Evolutionary conservation across 1,140 invertebrate species (phyloP), one percentile per base, ranked within the genome.

Genomic region (Heliconius hewitsoni): DNA sequence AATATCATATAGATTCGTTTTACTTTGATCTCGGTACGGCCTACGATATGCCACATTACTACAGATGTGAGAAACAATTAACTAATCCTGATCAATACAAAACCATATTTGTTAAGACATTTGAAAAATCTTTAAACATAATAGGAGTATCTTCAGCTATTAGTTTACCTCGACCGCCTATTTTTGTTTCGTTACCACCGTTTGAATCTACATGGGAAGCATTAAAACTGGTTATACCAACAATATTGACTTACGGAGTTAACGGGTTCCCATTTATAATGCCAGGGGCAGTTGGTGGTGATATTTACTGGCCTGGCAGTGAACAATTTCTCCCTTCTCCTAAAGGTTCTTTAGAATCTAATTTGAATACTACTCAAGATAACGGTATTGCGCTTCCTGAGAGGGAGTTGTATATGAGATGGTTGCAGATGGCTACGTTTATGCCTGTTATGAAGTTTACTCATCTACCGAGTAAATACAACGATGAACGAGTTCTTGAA

Each of bases 351-450:
- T 50, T 89, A 13, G 94, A 95, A 8, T 75, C 83, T 11, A 88
- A 84, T 46, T 46, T 71, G 1, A 89, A 87, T 1, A 87, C 89
- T 9, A 93, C 92, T 4, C 95, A 95, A 75, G 95, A 96, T 52
- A 95, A 95, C 74, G 95, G 96, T 34, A 95, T 96, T 19, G 95
- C 94, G 55, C 85, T 98, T 19, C 97, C 98, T 0, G 97, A 98
- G 76, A 96, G 96, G 82, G 98, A 99, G 88, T 94, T 99, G 9
- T 99, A 98, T 87, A 97, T 99, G 72, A 95, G 99, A 73, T 99
- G 99, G 99, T 91, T 99, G n/a, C 98, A 99, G 89, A 93, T 98
- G 79, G 97, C 97, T n/a, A 97, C 98, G 0, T 99, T 99, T 88
- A 88, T 99, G 71, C 98, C 98, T 0, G 97, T 98, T 0, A 97